Base-by-base conservation (phyloP, 2,113 vertebrate genomes). In the Synodontis membranacea region DNA sequence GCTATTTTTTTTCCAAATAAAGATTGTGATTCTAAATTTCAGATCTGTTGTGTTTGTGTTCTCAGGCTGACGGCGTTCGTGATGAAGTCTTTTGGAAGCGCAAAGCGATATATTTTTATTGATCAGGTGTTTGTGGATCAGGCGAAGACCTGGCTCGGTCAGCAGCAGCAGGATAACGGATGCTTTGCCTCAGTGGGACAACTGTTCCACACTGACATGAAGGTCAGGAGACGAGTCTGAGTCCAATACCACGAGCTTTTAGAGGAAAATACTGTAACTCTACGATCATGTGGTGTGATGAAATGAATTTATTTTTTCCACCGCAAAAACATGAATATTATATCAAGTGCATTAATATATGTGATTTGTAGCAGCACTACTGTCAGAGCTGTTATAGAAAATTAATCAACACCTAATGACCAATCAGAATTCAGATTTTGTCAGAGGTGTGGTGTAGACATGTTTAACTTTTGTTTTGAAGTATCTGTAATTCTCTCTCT, bases 31-130 rank as follows among this genome's bases (percentile, higher is more conserved):
- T 44, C 34, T 68, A 17, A 17, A n/a, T 48, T 17, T 48, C 28
- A n/a, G 5, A 39, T 78, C 6, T 17, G 44, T 58, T 39, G 42
- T 46, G 1, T 83, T 21, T 86, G 10, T 88, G 14, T 87, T 11
- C 5, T 9, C 66, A 97, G 97, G 97, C 88, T 97, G 88, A 97
- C 97, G n/a, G 89, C 96, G 0, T 97, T 97, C 87, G 96, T 97
- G 89, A 94, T 96, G 90, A 97, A 97, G 91, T 96, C 95, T 75
- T 98, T 97, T 39, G 92, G 89, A 3, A 94, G 5, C 1, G 84
- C 84, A 1, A 64, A 52, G 56, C 4, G 17, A 15, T 85, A 64
- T 58, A 48, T 66, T 21, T 85, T 85, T 4, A 2, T 85, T 9
- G 84, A 97, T 64, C 82, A 91, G 2, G 83, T 72, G 12, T 93